Percentiles rank a stretch among this genome's conserved stretches.
phyloP scores from a whole-genome alignment of 1,140 invertebrate genomes.

The Dreissena polymorpha region DNA sequence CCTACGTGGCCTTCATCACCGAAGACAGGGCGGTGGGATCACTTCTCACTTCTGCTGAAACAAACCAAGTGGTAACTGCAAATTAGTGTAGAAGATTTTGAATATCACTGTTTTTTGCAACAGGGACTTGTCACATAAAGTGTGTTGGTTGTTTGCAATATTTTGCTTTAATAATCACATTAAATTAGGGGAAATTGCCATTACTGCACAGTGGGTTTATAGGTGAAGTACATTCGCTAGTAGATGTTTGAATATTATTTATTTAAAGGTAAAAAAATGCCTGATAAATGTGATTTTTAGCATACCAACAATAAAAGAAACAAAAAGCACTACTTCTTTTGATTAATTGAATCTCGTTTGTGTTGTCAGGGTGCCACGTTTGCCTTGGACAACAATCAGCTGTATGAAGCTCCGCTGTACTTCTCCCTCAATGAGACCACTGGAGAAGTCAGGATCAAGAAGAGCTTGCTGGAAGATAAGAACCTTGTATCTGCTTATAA shows the following conservation, averaged over 20 bases:
- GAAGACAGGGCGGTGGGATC: slow-evolving; percentile 50
- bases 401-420: slow-evolving; percentile 40
- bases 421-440: slow-evolving; percentile 58
- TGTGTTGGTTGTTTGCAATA: no score
- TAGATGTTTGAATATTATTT: no score
- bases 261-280: background rate
- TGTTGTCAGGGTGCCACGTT: slow-evolving; percentile 25
- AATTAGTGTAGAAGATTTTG: no score
- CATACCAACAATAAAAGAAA: no score
- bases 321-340: no score
- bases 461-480: slow-evolving; percentile 39
- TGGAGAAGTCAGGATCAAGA: slow-evolving; percentile 53
- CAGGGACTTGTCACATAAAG: background rate
- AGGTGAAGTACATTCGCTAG: no score
- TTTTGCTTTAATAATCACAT: no score
- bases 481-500: slow-evolving; percentile 22
- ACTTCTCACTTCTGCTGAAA: slow-evolving; percentile 55
- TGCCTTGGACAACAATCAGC: slow-evolving; percentile 15
- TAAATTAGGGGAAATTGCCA: no score
- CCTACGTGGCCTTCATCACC: slow-evolving; percentile 56
- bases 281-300: no score
- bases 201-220: no score
- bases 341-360: no score
- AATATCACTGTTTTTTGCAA: background rate
- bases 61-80: slow-evolving; percentile 48